phyloP scores from a whole-genome alignment of 2,113 vertebrate species.

The Taxidea taxus region DNA sequence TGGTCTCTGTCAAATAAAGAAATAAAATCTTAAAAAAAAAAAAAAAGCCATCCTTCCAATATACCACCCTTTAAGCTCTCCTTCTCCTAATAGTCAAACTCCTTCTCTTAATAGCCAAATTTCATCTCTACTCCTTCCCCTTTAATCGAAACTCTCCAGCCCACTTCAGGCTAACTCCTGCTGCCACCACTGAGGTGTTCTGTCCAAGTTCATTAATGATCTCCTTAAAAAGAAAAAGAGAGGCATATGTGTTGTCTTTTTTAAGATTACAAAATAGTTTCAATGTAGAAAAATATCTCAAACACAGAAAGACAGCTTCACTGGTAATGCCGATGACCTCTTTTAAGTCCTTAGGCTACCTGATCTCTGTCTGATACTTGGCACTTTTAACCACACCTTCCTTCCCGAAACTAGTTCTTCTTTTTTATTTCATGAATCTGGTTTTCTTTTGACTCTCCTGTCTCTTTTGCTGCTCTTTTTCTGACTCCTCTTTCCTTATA shows the following conservation, averaged over 20 bases:
- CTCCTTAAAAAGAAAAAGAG: neutral
- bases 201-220: neutral
- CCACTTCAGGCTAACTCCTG: neutral
- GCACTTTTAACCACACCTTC: constrained; percentile 45
- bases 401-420: constrained; percentile 54
- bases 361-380: constrained; percentile 52
- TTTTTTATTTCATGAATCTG: constrained; percentile 45
- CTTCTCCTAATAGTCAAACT: neutral
- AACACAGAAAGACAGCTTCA: neutral
- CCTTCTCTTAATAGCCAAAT: neutral
- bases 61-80: neutral
- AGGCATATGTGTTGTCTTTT: neutral
- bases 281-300: neutral
- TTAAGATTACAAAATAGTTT: neutral
- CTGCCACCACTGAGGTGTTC: neutral
- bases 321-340: constrained; percentile 25
- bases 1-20: no score
- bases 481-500: neutral
- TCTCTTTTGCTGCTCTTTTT: neutral
- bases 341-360: constrained; percentile 38
- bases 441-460: constrained; percentile 19
- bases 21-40: no score
- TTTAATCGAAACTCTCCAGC: neutral
- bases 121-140: neutral
- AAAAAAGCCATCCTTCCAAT: neutral